Evolutionary conservation across 2,888 invertebrate genomes (phyloP), one percentile per base, ranked within the genome.

Genomic region (Andrena hattorfiana): DNA sequence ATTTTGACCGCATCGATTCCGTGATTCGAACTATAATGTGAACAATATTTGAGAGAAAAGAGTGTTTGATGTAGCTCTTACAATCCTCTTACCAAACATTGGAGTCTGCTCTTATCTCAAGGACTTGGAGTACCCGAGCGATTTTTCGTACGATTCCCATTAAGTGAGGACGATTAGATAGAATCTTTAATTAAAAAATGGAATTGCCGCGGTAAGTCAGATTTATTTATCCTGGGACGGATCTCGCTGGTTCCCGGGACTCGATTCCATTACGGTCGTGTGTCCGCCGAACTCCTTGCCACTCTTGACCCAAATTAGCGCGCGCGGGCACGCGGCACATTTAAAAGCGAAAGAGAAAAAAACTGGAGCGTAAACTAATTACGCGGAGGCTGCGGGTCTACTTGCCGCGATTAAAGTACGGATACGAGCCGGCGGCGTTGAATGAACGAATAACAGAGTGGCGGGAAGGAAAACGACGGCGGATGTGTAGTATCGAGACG

Each of bases 341-440:
- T 81, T 68, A 20, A 71, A 49, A 32, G 62, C 23, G 23, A 42
- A 42, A 42, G 26, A 30, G n/a, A 56, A 7, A 23, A 69, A 77
- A 32, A 48, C 7, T 70, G 56, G 69, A 79, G 69, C 69, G 69
- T 63, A 64, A 77, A 77, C 78, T 77, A 70, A 80, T 70, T 80
- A 77, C 13, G 42, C 49, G 20, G 26, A 10, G 51, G 35, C 26
- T 42, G 49, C 64, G 26, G 20, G 23, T 64, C 30, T 51, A 54
- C 35, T 51, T 30, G 49, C n/a, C 54, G 20, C 20, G 66, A 70
- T 77, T 69, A 49, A 64, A 70, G 20, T 28, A 26, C 23, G 30
- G 59, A 68, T 6, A 51, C 51, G 60, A 23, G 30, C 30, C 62
- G 62, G 3, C 20, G 62, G 26, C 64, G 64, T 4, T 23, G 63